These are phyloP conservation scores for Pandion haliaetus DNA, from an alignment of 2,113 vertebrate genomes.

Conservation along the genomic window DNA sequence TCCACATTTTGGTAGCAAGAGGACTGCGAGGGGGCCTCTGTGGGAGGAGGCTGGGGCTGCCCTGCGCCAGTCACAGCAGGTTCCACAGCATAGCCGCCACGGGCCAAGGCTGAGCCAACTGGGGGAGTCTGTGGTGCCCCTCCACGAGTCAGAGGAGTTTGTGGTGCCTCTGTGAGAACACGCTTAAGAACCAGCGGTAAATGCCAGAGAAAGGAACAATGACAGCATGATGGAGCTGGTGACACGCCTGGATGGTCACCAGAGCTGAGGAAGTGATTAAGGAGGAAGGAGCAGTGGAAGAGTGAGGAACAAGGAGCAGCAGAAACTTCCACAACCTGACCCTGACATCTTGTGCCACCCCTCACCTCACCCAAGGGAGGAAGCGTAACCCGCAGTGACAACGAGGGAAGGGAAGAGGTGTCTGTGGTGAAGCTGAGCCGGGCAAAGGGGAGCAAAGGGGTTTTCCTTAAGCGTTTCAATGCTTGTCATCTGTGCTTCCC, in stretches of 20 bases:
- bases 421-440: background rate
- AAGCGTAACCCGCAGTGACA: rapidly evolving
- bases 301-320: background rate
- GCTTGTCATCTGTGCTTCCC: background rate
- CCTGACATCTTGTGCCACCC: background rate
- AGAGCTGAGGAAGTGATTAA: rapidly evolving
- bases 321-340: background rate
- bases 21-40: background rate
- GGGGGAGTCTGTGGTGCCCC: rapidly evolving
- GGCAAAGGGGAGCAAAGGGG: background rate
- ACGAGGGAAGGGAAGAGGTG: rapidly evolving
- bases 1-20: background rate
- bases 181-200: rapidly evolving
- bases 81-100: rapidly evolving
- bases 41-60: no score
- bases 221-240: rapidly evolving
- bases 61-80: background rate
- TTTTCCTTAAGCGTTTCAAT: background rate
- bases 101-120: background rate
- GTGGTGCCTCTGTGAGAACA: rapidly evolving
- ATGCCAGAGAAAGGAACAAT: rapidly evolving
- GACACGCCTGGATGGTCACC: rapidly evolving
- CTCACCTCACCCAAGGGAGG: background rate
- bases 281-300: background rate
- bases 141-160: background rate